phyloP scores from a whole-genome alignment of 1,140 invertebrate genomes.

The Drosophila triauraria region DNA sequence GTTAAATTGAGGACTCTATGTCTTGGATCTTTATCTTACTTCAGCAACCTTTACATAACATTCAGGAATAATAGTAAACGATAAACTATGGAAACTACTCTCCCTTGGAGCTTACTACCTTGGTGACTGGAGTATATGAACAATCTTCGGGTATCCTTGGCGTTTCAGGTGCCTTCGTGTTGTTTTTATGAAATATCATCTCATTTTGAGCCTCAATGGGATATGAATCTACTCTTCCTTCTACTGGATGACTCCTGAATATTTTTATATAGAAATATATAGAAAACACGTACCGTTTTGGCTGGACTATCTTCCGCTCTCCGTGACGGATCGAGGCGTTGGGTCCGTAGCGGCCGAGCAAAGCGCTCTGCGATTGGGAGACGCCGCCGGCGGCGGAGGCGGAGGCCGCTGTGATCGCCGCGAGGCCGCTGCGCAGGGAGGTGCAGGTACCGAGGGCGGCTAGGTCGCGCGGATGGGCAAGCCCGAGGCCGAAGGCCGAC shows the following conservation, averaged over 20 bases:
- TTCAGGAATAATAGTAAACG: no score
- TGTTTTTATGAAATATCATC: neutral
- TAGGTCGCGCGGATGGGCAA: conserved; percentile 72
- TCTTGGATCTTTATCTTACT: no score
- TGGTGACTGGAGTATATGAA: no score
- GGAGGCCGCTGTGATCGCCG: conserved; percentile 71
- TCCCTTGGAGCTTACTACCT: no score
- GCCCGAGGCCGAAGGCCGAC: conserved; percentile 61
- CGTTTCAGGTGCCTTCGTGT: no score
- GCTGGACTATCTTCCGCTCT: conserved; percentile 78
- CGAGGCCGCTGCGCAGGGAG: conserved; percentile 78
- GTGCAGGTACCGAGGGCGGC: conserved; percentile 53
- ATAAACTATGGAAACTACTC: no score
- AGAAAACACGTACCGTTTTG: conserved; percentile 76
- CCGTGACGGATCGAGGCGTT: conserved; percentile 74
- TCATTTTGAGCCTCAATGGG: no score
- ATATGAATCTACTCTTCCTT: neutral
- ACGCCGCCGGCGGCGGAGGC: conserved; percentile 66
- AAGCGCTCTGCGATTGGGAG: conserved; percentile 70
- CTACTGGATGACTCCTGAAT: neutral
- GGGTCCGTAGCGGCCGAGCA: conserved; percentile 72
- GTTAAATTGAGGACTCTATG: no score
- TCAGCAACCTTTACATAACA: no score
- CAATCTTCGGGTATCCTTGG: no score
- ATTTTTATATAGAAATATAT: no score